phyloP scores from a whole-genome alignment of 2,113 vertebrate species.

The Rhipidura dahli region DNA sequence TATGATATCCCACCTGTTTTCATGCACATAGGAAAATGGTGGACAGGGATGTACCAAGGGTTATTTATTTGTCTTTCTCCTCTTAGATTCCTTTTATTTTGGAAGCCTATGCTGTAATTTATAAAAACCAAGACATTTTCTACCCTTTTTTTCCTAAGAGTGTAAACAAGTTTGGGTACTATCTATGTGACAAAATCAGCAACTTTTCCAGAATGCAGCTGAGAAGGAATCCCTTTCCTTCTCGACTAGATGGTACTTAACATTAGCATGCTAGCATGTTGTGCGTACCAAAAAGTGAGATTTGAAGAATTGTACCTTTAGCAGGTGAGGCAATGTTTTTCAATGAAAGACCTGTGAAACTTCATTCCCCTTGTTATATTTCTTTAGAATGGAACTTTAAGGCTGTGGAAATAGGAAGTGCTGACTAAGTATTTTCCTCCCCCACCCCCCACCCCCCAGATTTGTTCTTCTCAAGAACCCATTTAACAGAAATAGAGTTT shows the following conservation, averaged over 20 bases:
- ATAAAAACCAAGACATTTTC: background rate
- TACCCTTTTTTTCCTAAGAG: background rate
- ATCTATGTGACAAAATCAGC: background rate
- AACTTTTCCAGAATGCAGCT: background rate
- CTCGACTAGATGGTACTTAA: background rate
- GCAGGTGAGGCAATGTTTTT: background rate
- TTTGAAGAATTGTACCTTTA: background rate
- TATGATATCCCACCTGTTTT: background rate
- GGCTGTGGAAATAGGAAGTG: background rate
- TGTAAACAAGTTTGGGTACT: background rate
- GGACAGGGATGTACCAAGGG: background rate
- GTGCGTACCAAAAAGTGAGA: background rate
- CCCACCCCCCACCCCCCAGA: fast-evolving
- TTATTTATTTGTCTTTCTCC: background rate
- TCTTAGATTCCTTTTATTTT: background rate
- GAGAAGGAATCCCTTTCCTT: no score
- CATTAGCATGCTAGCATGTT: fast-evolving
- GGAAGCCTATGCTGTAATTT: background rate
- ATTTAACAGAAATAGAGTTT: background rate
- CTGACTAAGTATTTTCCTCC: background rate
- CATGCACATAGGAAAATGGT: background rate
- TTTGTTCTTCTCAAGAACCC: background rate
- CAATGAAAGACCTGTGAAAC: background rate
- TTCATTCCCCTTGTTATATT: background rate
- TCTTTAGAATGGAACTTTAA: background rate